These are phyloP conservation scores for Pandemis cinnamomeana DNA, from an alignment of 2,888 invertebrate species.

Conservation along the genomic window DNA sequence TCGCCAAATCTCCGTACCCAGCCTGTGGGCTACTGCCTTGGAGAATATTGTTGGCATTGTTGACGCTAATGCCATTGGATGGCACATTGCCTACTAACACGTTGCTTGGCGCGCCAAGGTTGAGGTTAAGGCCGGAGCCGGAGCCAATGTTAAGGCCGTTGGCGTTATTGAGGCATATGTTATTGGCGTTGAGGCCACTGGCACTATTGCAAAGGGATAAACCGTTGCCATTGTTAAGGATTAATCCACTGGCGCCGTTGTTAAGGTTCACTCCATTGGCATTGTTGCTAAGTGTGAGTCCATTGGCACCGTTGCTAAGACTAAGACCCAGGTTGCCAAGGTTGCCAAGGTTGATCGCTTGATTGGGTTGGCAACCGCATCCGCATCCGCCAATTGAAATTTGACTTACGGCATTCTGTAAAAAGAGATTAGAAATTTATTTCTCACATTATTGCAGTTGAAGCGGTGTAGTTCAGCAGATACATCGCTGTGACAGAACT, in stretches of 20 bases:
- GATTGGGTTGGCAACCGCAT: constrained; percentile 38
- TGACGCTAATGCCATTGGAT: constrained; percentile 38
- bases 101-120: constrained; percentile 28
- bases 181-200: constrained; percentile 28
- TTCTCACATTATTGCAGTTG: too few relatives aligned
- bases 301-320: constrained; percentile 41
- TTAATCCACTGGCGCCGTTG: constrained; percentile 41
- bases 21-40: constrained; percentile 22
- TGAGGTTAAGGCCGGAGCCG: constrained; percentile 22
- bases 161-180: constrained; percentile 39
- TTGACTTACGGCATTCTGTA: constrained; percentile 49
- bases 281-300: not conserved
- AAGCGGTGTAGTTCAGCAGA: too few relatives aligned
- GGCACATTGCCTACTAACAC: constrained; percentile 46
- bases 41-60: constrained; percentile 2
- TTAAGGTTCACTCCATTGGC: constrained; percentile 24
- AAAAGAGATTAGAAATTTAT: constrained; percentile 2
- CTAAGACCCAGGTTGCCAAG: constrained; percentile 25
- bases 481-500: too few relatives aligned
- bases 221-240: constrained; percentile 38
- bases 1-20: constrained; percentile 65
- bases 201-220: constrained; percentile 40
- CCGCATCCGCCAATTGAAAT: constrained; percentile 5
- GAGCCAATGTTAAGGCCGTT: constrained; percentile 14
- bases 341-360: constrained; percentile 44